phyloP scores from a whole-genome alignment of 1,140 invertebrate genomes.

The Xylocopa sonorina region DNA sequence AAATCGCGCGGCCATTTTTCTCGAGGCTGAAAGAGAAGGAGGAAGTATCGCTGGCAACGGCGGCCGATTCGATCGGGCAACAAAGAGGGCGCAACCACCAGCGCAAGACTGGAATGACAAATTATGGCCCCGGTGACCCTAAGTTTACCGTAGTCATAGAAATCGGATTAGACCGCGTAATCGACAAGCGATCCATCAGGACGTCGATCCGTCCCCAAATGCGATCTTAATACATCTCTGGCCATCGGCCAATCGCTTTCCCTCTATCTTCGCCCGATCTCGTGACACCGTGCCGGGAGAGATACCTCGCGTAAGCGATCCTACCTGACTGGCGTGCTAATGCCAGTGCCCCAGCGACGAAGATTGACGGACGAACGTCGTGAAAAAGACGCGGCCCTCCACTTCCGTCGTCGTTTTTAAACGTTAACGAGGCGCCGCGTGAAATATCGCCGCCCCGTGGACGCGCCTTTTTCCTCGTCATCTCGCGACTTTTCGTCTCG shows the following conservation, averaged over 20 bases:
- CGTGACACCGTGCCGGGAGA: constrained; percentile 5
- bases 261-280: constrained; percentile 45
- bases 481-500: not conserved
- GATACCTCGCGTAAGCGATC: constrained; percentile 24
- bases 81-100: constrained; percentile 5
- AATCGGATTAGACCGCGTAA: constrained; percentile 60
- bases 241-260: constrained; percentile 54
- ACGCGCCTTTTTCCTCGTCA: not conserved
- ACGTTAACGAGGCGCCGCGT: constrained; percentile 8
- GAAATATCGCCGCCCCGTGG: not conserved
- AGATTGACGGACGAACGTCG: constrained; percentile 33
- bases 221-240: constrained; percentile 67
- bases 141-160: constrained; percentile 61
- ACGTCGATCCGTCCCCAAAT: constrained; percentile 52
- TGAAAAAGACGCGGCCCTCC: not conserved
- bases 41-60: constrained; percentile 18
- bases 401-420: not conserved
- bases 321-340: constrained; percentile 36
- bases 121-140: constrained; percentile 54
- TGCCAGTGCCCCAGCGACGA: not conserved
- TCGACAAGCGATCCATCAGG: constrained; percentile 65
- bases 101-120: constrained; percentile 62
- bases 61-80: constrained; percentile 31
- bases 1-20: constrained; percentile 43
- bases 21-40: constrained; percentile 13